Evolutionary conservation across 2,888 invertebrate genomes (phyloP), one percentile per base, ranked within the genome.

Genomic region (Tipula vernalis): DNA sequence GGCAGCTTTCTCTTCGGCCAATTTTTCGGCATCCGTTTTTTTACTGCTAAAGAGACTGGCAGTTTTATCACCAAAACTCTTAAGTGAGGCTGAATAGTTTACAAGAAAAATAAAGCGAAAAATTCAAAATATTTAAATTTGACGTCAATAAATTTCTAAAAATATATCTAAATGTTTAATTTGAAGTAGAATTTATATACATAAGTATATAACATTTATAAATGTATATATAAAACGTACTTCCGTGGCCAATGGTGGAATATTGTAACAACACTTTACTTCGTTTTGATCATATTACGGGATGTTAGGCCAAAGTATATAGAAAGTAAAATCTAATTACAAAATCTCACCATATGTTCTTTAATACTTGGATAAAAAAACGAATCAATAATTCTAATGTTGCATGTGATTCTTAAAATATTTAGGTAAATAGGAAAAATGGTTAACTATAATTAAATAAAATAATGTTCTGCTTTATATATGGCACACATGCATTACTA

Each of bases 11-110:
- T 95, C 95, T 42, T 92, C 90, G 1, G 94, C 94, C 88, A 94
- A 90, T 89, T 94, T 93, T 88, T 93, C 94, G 0, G 93, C 94
- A 89, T 95, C 95, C 90, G 94, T 95, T 93, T 95, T 95, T 92
- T 95, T 95, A 88, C 93, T 93, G 87, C 94, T 94, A 91, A 95
- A 95, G 88, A 95, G 92, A 86, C 94, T 94, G 88, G 94, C 94
- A 36, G 95, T 95, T 92, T 95, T 94, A 91, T 94, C 94, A 87
- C 95, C 95, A 90, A 95, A 92, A 92, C 93, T 95, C 92, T 94
- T 94, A 91, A 95, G 92, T 88, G 95, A 95, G 88, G 94, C 94
- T 95, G 91, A 86, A 90, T 89, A 87, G 15, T 47, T 39, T 47
- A 85, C n/a, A 85, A 39, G 10, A 41, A 36, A 85, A 36, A 85